These are phyloP conservation scores for Scaptomyza pallida DNA, from an alignment of 1,140 invertebrate species.

Conservation along the genomic window DNA sequence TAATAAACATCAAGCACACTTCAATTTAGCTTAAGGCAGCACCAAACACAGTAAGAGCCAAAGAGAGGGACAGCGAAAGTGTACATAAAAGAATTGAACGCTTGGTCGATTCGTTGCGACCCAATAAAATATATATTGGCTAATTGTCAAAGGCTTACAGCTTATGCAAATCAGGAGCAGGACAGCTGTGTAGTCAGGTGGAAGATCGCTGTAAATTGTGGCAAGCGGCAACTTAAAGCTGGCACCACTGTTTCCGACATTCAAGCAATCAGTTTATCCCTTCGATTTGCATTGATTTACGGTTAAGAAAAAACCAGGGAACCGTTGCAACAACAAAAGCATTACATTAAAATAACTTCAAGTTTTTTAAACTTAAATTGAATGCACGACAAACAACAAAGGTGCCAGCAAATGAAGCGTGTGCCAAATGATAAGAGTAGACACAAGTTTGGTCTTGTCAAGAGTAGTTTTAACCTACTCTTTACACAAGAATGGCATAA, in stretches of 20 bases:
- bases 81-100: constrained; percentile 31
- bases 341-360: too few species aligned
- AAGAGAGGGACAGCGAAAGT: neutral
- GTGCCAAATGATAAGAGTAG: neutral
- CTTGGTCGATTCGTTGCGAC: constrained; percentile 11
- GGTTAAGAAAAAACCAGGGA: constrained; percentile 49
- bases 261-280: constrained; percentile 10
- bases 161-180: constrained; percentile 68
- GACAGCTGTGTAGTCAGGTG: constrained; percentile 63
- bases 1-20: constrained; percentile 66
- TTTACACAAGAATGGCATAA: too few species aligned
- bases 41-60: constrained; percentile 14
- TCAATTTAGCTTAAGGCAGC: constrained; percentile 67
- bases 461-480: too few species aligned
- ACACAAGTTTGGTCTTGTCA: neutral
- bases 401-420: constrained; percentile 26
- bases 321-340: constrained; percentile 10
- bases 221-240: constrained; percentile 19
- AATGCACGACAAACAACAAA: constrained; percentile 2
- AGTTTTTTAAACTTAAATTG: too few species aligned
- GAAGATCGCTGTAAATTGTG: constrained; percentile 72
- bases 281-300: constrained; percentile 61
- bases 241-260: neutral
- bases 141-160: constrained; percentile 69
- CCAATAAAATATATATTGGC: constrained; percentile 60